These are phyloP conservation scores for Neolamprologus toae DNA, from an alignment of 2,113 vertebrate species.

Conservation along the genomic window DNA sequence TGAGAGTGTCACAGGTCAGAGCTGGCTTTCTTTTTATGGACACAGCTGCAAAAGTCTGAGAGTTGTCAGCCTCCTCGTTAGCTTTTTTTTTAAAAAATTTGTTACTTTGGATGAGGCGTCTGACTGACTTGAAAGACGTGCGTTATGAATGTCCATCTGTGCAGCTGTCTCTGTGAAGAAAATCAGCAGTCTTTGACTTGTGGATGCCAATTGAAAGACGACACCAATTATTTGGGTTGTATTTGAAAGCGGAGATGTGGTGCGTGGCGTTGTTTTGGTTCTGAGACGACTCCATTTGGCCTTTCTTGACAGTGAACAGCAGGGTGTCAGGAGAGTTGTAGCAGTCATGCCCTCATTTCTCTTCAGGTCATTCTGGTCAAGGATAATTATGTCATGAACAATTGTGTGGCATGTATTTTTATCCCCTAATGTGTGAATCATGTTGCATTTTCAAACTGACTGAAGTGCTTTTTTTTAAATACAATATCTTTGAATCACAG, in stretches of 20 bases:
- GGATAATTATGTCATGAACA: slow-evolving; percentile 30
- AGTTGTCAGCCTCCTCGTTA: slow-evolving; percentile 12
- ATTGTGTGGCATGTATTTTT: not conserved
- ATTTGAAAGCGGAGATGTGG: slow-evolving; percentile 51
- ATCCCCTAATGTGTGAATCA: not conserved
- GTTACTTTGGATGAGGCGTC: not conserved
- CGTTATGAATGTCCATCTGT: slow-evolving; percentile 29
- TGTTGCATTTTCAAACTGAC: not conserved
- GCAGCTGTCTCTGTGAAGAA: slow-evolving; percentile 60
- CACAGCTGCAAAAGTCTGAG: slow-evolving; percentile 13
- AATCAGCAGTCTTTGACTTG: slow-evolving; percentile 48
- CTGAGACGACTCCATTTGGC: slow-evolving; percentile 44
- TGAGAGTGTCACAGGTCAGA: slow-evolving; percentile 3
- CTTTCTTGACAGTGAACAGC: slow-evolving; percentile 30
- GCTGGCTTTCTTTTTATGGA: slow-evolving; percentile 21
- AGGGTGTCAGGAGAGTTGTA: slow-evolving; percentile 39
- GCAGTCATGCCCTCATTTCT: slow-evolving; percentile 12
- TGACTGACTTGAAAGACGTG: not conserved
- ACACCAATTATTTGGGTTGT: slow-evolving; percentile 37
- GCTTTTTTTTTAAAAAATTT: not conserved
- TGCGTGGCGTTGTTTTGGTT: slow-evolving; percentile 26
- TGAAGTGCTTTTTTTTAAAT: not conserved
- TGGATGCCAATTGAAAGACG: slow-evolving; percentile 43
- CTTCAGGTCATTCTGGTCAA: slow-evolving; percentile 24
- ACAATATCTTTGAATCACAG: slow-evolving; percentile 27